These are phyloP conservation scores for Caenorhabditis sp. DNA, from an alignment of 2,888 invertebrate genomes.

Conservation along the genomic window DNA sequence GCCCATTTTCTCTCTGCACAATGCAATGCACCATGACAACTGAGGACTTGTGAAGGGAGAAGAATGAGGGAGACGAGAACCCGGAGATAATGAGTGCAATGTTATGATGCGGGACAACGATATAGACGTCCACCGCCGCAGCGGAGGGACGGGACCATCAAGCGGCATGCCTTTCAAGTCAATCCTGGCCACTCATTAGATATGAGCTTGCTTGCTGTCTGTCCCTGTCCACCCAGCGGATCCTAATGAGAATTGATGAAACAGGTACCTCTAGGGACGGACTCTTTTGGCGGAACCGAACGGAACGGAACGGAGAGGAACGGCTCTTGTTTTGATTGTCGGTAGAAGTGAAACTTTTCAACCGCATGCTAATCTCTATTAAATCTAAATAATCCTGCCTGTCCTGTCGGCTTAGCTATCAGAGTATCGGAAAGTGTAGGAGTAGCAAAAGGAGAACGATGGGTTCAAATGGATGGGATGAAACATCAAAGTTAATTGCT, in stretches of 20 bases:
- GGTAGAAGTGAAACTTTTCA: slow-evolving; percentile 3
- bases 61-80: slow-evolving; percentile 11
- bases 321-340: not conserved
- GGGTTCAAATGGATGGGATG: not conserved
- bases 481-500: slow-evolving; percentile 61
- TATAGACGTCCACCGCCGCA: slow-evolving; percentile 36
- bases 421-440: too few species aligned
- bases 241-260: slow-evolving; percentile 43
- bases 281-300: too few species aligned
- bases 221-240: too few species aligned
- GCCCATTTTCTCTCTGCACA: too few species aligned
- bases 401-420: too few species aligned
- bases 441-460: too few species aligned
- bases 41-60: not conserved
- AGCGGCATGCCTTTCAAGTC: slow-evolving; percentile 60
- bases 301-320: too few species aligned
- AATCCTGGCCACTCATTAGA: slow-evolving; percentile 43
- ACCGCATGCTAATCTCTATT: slow-evolving; percentile 38
- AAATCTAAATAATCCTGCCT: slow-evolving; percentile 19
- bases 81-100: slow-evolving; percentile 58
- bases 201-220: slow-evolving; percentile 61
- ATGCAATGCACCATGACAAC: slow-evolving; percentile 57
- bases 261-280: slow-evolving; percentile 29
- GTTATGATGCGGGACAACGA: slow-evolving; percentile 63
- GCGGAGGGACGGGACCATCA: slow-evolving; percentile 17